A percentile compares a stretch with the other conserved stretches of the same genome.
phyloP scores from a whole-genome alignment of 2,113 vertebrate species.

The Gallinago undulata region DNA sequence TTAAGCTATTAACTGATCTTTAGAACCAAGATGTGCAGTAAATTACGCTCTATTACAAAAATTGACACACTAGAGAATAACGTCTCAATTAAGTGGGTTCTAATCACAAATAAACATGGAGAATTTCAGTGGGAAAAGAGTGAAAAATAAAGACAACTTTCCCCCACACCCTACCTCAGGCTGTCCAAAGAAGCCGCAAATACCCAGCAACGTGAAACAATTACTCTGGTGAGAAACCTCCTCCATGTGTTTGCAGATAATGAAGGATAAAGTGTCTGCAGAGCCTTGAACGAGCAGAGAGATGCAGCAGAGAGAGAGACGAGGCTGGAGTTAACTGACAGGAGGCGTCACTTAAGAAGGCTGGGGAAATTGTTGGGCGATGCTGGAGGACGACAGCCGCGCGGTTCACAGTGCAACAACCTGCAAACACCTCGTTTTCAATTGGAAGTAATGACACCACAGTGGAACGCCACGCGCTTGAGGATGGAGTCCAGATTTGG shows the following conservation, averaged over 20 bases:
- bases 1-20: background rate
- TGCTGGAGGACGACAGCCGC: background rate
- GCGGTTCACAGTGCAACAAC: background rate
- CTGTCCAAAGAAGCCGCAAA: background rate
- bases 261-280: background rate
- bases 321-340: background rate
- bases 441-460: background rate
- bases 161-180: background rate
- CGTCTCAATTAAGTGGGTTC: background rate
- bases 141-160: background rate
- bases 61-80: background rate
- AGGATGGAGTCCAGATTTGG: background rate
- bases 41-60: background rate
- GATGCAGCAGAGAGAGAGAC: background rate
- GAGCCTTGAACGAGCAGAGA: background rate
- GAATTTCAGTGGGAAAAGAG: background rate
- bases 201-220: rapidly evolving
- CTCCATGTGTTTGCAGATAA: background rate
- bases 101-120: background rate
- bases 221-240: background rate
- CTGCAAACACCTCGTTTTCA: background rate
- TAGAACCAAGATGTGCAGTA: background rate
- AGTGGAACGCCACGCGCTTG: rapidly evolving
- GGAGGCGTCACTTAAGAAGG: background rate
- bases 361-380: background rate